Base-by-base conservation (phyloP, 2,113 vertebrate genomes). In the Trichechus manatus region DNA sequence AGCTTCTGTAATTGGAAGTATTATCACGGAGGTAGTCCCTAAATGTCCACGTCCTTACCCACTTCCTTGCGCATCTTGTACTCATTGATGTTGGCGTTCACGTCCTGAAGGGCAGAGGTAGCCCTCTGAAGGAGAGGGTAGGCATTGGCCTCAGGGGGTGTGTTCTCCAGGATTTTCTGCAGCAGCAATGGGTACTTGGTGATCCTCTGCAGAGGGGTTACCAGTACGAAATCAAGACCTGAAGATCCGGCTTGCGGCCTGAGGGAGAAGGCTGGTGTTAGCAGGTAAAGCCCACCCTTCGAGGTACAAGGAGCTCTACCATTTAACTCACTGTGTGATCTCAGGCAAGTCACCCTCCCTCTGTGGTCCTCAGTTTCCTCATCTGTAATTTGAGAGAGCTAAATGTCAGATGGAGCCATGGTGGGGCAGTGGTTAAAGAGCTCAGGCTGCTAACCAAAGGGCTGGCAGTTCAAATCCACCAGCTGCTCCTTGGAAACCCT, bases 61-160 rank as follows among this genome's bases (percentile, higher is more conserved):
- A 99, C 99, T 99, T 99, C 99, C 96, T 99, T 98, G 98, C 99
- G 99, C 96, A 99, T 99, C 81, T 99, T 99, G 98, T 99, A 99
- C 97, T 99, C 99, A 1, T 99, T 99, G 98, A 99, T 99, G 96
- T 99, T 99, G 97, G 98, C 97, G 44, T 99, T 99, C 80, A 99
- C 96, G n/a, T 99, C 99, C 77, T 99, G 85, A 97, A 99, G 98
- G 85, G 99, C 98, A 23, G 98, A 98, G 5, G 97, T 97, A 0
- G 99, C 99, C 70, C 98, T 98, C 97, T 99, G 98, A 96, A 99
- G 98, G 14, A 98, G 97, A 0, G 91, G 25, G 44, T 99, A 98
- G 11, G 98, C 98, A 0, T 98, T 98, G 98, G 98, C 97, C 1
- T 90, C 82, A 6, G 88, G 78, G 0, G 98, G 98, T 0, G 99